Conservation (phyloP, 2,888 invertebrate species). For the Phytoseiulus persimilis region DNA sequence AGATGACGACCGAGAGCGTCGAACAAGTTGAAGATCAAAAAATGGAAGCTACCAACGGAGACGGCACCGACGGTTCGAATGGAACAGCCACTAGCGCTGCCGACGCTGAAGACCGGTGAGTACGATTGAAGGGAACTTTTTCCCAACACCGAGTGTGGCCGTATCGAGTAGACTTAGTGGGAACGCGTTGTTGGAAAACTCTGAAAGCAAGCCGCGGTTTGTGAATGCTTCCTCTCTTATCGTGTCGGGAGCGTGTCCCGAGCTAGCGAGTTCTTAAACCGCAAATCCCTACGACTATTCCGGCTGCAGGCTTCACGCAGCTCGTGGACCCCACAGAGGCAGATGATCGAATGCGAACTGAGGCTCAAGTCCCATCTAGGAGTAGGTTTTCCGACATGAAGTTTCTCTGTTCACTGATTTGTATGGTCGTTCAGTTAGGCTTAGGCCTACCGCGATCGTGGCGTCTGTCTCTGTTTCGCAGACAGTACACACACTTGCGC, state of each 20-base stretch:
- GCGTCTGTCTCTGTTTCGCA: background rate
- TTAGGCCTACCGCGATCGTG: background rate
- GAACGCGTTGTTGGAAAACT: background rate
- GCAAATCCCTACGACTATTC: background rate
- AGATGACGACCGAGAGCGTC: slow-evolving; percentile 28
- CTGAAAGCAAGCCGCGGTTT: background rate
- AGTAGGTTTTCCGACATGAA: background rate
- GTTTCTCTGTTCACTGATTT: background rate
- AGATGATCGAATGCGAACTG: background rate
- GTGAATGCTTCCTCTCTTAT: background rate
- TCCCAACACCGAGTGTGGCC: background rate
- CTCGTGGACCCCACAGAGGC: background rate
- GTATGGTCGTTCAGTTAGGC: background rate
- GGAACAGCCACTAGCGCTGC: background rate
- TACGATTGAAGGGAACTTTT: background rate
- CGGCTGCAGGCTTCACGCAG: background rate
- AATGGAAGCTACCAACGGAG: slow-evolving; percentile 34
- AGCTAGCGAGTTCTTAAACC: background rate
- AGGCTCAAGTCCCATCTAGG: background rate
- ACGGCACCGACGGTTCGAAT: slow-evolving; percentile 27
- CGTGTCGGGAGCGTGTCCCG: background rate
- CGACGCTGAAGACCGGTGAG: slow-evolving; percentile 32
- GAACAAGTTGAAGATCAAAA: slow-evolving; percentile 9
- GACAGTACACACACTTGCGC: background rate
- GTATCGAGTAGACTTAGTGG: background rate